These are phyloP conservation scores for Drosophila paranaensis DNA, from an alignment of 2,888 invertebrate species.

Conservation along the genomic window DNA sequence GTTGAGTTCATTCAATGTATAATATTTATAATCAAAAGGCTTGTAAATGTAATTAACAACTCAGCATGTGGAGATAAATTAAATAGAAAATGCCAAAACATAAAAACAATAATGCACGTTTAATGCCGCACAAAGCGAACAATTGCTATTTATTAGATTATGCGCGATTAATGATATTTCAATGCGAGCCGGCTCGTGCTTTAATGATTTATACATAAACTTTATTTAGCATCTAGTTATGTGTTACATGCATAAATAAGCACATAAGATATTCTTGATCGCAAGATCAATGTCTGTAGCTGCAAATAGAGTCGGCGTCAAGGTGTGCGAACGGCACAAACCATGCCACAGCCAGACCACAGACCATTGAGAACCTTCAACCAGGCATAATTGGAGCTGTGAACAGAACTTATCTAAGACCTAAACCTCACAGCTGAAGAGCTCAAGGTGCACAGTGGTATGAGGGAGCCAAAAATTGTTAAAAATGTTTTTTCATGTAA, in stretches of 20 bases:
- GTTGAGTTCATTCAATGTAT: slow-evolving; percentile 55
- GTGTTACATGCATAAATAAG: neutral
- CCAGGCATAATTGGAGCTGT: slow-evolving; percentile 29
- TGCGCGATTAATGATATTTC: slow-evolving; percentile 57
- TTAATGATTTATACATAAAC: slow-evolving; percentile 22
- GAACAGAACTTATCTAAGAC: slow-evolving; percentile 19
- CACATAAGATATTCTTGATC: neutral
- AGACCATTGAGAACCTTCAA: slow-evolving; percentile 48
- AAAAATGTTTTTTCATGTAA: neutral
- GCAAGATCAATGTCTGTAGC: slow-evolving; percentile 59
- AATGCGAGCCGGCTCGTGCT: slow-evolving; percentile 57
- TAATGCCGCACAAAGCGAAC: slow-evolving; percentile 48
- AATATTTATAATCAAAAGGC: slow-evolving; percentile 25
- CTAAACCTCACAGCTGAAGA: slow-evolving; percentile 7
- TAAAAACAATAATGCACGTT: slow-evolving; percentile 32
- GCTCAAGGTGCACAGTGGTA: neutral
- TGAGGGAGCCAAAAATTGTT: neutral
- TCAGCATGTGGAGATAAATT: slow-evolving; percentile 7
- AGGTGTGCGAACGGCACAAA: slow-evolving; percentile 23
- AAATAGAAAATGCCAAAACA: slow-evolving; percentile 19
- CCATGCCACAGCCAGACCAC: slow-evolving; percentile 28
- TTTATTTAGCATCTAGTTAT: slow-evolving; percentile 6
- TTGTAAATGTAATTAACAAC: slow-evolving; percentile 51
- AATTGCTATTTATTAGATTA: slow-evolving; percentile 67
- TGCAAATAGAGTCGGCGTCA: slow-evolving; percentile 13